These are phyloP conservation scores for Microcebus ravelobensis DNA, from an alignment of 2,113 vertebrate genomes.

Conservation along the genomic window DNA sequence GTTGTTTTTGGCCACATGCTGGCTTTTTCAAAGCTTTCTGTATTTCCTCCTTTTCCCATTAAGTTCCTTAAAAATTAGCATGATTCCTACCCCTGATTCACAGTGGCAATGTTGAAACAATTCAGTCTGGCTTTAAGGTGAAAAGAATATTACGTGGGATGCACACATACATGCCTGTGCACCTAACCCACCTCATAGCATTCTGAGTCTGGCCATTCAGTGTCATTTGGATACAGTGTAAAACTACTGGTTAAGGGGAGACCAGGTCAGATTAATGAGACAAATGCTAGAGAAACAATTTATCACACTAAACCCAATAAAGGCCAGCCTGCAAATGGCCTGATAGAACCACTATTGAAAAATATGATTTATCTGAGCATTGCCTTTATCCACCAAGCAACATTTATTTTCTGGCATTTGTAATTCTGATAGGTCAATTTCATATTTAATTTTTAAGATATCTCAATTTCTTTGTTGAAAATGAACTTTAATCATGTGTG, in stretches of 20 bases:
- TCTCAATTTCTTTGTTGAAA: not conserved
- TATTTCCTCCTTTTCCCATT: constrained; percentile 37
- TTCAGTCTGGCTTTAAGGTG: not conserved
- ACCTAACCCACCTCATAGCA: not conserved
- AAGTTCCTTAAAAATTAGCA: constrained; percentile 29
- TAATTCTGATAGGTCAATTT: not conserved
- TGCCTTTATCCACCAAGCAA: not conserved
- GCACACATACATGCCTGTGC: not conserved
- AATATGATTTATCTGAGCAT: not conserved
- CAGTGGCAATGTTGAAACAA: not conserved
- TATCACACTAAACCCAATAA: not conserved
- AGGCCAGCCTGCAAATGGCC: not conserved
- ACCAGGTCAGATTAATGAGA: not conserved
- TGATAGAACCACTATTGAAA: not conserved
- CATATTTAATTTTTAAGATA: constrained; percentile 14
- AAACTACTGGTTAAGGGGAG: not conserved
- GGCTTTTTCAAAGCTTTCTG: constrained; percentile 50
- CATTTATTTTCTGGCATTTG: not conserved
- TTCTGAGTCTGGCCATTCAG: not conserved
- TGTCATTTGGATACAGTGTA: not conserved
- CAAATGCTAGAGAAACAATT: not conserved
- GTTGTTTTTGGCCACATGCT: constrained; percentile 63
- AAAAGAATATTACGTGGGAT: not conserved
- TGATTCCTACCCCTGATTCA: constrained; percentile 3
- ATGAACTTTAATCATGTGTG: not conserved